Evolutionary conservation across 2,888 invertebrate species (phyloP), one percentile per base, ranked within the genome.

Genomic region (Elgonia sp.): DNA sequence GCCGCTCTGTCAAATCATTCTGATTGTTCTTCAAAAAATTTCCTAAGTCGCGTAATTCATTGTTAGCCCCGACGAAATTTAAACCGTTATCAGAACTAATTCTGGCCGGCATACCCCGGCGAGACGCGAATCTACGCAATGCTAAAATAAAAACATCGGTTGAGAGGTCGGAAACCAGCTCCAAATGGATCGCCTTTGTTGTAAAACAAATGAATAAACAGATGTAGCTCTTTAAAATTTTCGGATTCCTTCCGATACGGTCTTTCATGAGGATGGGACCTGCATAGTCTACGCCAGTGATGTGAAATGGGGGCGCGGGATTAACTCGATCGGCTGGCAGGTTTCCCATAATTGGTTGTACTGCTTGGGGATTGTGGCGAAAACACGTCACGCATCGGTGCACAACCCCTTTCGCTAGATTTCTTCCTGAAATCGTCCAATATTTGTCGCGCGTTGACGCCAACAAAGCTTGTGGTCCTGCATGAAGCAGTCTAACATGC

Each of bases 111-210:
- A 86, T 87, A 10, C 92, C 92, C 10, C 92, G 84, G 1, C 92
- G 70, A 0, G 90, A 72, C 0, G 88, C 76, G 55, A 93, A 93
- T 21, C 92, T 84, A 20, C 87, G 63, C 1, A 92, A 77, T 0
- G 90, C 89, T 7, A 89, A 79, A n/a, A 92, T 20, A 69, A 92
- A 92, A 0, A 86, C 62, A 10, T 89, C 89, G 16, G 89, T 89
- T 16, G 89, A 79, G 16, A 92, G 79, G 62, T 90, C 89, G 1
- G 89, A 84, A 0, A 91, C 92, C 2, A 91, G 50, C 82, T 93
- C 92, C 29, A 92, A 18, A 86, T 93, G 92, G 0, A 92, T 77
- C 0, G 92, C 92, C 29, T 88, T 89, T 12, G 89, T 90, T 18
- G 73, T n/a, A n/a, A 92, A 89, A 84, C 91, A 92, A n/a, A 91